A percentile compares a stretch with the other conserved stretches of the same genome.
Evolutionary conservation across 2,888 invertebrate genomes (phyloP).

Genomic region (Platycnemis pennipes): DNA sequence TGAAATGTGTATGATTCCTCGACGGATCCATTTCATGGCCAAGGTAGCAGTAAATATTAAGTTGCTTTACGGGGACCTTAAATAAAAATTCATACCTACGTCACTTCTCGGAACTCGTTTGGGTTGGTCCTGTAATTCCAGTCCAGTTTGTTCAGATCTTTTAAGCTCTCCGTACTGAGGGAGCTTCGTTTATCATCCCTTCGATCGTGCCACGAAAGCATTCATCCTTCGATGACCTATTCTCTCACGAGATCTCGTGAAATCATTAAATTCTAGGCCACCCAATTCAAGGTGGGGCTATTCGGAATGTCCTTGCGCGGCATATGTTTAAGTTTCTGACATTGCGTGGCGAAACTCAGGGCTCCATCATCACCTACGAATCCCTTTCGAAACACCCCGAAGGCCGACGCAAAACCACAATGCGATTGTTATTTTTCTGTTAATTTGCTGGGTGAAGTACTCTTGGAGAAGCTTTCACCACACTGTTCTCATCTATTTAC

Average conservation of each 20-base stretch:
- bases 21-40: too few species aligned
- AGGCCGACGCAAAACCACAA: background rate
- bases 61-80: too few species aligned
- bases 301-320: background rate
- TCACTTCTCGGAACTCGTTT: background rate
- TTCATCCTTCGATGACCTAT: background rate
- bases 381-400: background rate
- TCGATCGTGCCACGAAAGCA: background rate
- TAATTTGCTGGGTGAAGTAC: background rate
- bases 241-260: background rate
- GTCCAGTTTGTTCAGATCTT: background rate
- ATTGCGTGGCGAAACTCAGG: background rate
- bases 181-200: background rate
- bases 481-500: background rate
- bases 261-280: background rate
- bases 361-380: background rate
- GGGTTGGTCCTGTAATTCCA: background rate
- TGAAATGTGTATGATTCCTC: too few species aligned
- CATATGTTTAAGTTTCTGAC: background rate
- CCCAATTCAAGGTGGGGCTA: background rate
- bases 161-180: background rate
- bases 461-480: background rate
- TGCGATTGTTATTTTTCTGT: background rate
- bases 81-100: background rate
- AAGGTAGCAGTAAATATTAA: too few species aligned